A percentile compares a stretch with the other conserved stretches of the same genome.
Evolutionary conservation across 2,797 vertebrate species (phyloP).

Genomic region (Graptemys geographica): DNA sequence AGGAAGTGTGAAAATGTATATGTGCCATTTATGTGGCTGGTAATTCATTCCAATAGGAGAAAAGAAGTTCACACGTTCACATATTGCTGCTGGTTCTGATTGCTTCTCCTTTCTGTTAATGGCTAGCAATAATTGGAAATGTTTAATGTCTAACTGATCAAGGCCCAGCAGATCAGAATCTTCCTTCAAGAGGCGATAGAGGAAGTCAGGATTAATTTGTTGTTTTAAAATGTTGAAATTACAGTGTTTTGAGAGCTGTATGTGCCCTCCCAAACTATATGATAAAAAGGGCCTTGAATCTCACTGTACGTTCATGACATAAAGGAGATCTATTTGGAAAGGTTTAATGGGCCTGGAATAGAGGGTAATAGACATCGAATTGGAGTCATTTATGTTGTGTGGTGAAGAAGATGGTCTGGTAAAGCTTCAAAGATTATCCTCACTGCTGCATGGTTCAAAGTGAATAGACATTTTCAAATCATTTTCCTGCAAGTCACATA

Average conservation of each 20-base stretch:
- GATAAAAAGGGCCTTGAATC: constrained; percentile 74
- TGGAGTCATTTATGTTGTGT: constrained; percentile 73
- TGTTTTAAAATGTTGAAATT: constrained; percentile 79
- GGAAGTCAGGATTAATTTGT: constrained; percentile 74
- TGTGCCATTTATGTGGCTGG: neutral
- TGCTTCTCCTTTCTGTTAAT: constrained; percentile 45
- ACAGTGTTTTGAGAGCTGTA: constrained; percentile 56
- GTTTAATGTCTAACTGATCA: constrained; percentile 64
- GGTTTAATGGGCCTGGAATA: constrained; percentile 75
- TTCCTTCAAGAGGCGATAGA: constrained; percentile 51
- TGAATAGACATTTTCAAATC: constrained; percentile 32
- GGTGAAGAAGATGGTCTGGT: constrained; percentile 21
- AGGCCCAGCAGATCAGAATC: constrained; percentile 52
- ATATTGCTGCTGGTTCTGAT: constrained; percentile 31
- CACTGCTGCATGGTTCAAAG: neutral
- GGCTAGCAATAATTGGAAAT: constrained; percentile 59
- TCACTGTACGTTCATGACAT: constrained; percentile 52
- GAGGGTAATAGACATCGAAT: constrained; percentile 76
- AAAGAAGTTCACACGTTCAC: constrained; percentile 10
- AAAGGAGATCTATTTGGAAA: constrained; percentile 76
- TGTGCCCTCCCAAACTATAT: constrained; percentile 62
- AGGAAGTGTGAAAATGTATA: constrained; percentile 18
- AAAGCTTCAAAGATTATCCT: constrained; percentile 67
- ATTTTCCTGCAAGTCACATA: neutral
- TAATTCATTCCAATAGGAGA: constrained; percentile 37